Evolutionary conservation across 2,888 invertebrate species (phyloP).

Genomic region (Cordilura impudica): DNA sequence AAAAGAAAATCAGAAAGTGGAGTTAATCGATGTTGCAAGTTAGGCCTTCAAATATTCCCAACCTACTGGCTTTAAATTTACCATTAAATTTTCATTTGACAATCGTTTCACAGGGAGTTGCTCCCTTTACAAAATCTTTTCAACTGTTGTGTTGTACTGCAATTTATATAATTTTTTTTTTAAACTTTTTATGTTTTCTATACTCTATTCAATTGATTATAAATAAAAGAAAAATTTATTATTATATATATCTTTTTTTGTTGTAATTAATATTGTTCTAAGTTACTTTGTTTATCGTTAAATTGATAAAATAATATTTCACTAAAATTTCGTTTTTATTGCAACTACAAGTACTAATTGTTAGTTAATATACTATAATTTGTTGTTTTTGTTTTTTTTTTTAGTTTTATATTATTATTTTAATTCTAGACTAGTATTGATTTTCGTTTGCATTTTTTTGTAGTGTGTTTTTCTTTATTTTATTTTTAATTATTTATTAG

Average conservation of each 20-base stretch:
- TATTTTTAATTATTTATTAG: conserved; percentile 58
- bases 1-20: too few species aligned
- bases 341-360: conserved; percentile 32
- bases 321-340: conserved; percentile 24
- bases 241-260: not conserved
- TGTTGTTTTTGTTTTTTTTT: conserved; percentile 1
- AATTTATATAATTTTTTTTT: too few species aligned
- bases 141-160: too few species aligned
- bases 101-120: too few species aligned
- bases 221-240: too few species aligned
- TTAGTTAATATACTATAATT: conserved; percentile 6
- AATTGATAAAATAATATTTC: conserved; percentile 19
- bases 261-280: conserved; percentile 34
- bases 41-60: too few species aligned
- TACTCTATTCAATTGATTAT: too few species aligned
- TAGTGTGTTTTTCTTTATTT: conserved; percentile 15
- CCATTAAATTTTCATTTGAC: too few species aligned
- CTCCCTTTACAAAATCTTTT: too few species aligned
- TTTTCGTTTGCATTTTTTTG: conserved; percentile 38
- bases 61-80: too few species aligned
- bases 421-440: conserved; percentile 40
- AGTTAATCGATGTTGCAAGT: too few species aligned
- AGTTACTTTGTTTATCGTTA: conserved; percentile 29
- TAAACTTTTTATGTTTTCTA: too few species aligned
- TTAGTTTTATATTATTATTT: conserved; percentile 8